phyloP scores from a whole-genome alignment of 1,140 invertebrate species.

The Danaus plexippus region DNA sequence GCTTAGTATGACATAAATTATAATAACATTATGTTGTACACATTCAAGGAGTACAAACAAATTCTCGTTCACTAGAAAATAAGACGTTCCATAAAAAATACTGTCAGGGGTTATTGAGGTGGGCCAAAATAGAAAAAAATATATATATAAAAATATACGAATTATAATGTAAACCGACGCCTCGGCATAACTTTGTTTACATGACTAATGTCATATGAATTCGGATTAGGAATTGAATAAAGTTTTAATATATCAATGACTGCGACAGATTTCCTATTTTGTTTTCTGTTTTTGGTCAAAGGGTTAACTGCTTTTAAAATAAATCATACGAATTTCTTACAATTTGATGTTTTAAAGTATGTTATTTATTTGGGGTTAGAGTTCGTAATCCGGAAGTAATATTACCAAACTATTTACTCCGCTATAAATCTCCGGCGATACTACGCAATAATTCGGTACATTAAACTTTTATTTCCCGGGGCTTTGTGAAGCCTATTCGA shows the following conservation, averaged over 20 bases:
- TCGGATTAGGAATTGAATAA: constrained; percentile 32
- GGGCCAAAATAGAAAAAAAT: too few species aligned
- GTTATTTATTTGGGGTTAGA: background rate
- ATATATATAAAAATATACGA: constrained; percentile 41
- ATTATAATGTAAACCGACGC: constrained; percentile 31
- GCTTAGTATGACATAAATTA: constrained; percentile 70
- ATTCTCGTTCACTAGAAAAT: constrained; percentile 65
- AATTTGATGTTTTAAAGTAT: constrained; percentile 1
- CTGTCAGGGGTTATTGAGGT: constrained; percentile 47
- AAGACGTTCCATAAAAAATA: constrained; percentile 60
- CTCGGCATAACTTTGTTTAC: constrained; percentile 37
- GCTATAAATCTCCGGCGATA: constrained; percentile 13
- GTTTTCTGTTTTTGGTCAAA: background rate
- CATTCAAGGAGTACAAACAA: constrained; percentile 61
- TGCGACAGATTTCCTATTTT: background rate
- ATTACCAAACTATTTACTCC: constrained; percentile 11
- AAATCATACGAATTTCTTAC: background rate
- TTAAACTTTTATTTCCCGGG: constrained; percentile 21
- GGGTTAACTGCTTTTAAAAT: background rate
- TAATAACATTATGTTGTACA: constrained; percentile 70
- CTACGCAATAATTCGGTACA: constrained; percentile 21
- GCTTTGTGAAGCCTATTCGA: constrained; percentile 19
- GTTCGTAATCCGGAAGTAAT: constrained; percentile 5
- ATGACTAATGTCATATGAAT: constrained; percentile 45
- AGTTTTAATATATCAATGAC: constrained; percentile 25